Evolutionary conservation across 1,140 invertebrate genomes (phyloP).

Genomic region (Pseudomyrmex dendroicus): DNA sequence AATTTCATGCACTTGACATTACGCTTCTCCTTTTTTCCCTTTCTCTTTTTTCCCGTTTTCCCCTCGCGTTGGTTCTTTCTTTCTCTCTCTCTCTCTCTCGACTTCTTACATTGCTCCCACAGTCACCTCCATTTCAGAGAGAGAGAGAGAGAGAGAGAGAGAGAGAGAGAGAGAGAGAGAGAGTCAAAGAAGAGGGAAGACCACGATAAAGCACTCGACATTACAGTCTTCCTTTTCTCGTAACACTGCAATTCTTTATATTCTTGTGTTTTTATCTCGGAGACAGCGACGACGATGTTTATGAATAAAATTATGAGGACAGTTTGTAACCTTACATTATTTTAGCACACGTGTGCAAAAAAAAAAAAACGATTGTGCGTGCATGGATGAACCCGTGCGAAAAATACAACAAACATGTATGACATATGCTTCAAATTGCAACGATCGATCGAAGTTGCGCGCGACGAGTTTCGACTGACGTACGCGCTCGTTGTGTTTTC

Average conservation of each 20-base stretch:
- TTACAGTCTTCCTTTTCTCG: slow-evolving; percentile 36
- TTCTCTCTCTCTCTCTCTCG: slow-evolving; percentile 30
- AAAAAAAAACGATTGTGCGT: too few relatives aligned
- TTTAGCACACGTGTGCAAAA: not conserved
- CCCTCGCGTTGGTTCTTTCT: not conserved
- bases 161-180: slow-evolving; percentile 5
- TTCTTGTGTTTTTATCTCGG: not conserved
- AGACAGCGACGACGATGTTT: not conserved
- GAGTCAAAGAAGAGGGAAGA: slow-evolving; percentile 26
- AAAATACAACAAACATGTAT: too few relatives aligned
- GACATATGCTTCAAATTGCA: slow-evolving; percentile 3
- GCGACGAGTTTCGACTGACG: not conserved
- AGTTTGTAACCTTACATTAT: not conserved
- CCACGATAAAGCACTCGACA: slow-evolving; percentile 62
- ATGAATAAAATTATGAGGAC: not conserved
- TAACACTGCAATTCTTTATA: slow-evolving; percentile 28
- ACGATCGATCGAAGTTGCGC: not conserved
- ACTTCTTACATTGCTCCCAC: not conserved
- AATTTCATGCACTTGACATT: slow-evolving; percentile 74
- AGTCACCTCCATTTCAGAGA: not conserved
- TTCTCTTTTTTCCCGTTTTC: not conserved
- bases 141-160: too few relatives aligned
- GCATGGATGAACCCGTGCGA: too few relatives aligned
- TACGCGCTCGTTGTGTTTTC: slow-evolving; percentile 3
- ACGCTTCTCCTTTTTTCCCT: slow-evolving; percentile 48